phyloP scores from a whole-genome alignment of 2,797 vertebrate genomes.

The Spheniscus humboldti region DNA sequence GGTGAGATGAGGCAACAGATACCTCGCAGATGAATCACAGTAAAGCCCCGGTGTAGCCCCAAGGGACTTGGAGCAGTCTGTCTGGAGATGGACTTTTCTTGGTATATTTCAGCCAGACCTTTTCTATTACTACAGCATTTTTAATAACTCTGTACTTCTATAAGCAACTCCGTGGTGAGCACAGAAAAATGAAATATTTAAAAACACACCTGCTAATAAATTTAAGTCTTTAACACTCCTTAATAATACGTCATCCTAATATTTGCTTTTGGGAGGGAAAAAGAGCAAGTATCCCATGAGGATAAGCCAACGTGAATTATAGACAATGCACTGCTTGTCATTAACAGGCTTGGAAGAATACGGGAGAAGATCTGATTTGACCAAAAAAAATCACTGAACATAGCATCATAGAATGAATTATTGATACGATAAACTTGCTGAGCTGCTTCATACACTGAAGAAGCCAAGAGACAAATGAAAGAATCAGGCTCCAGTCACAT shows the following conservation, averaged over 20 bases:
- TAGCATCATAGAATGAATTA: background rate
- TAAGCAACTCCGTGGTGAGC: background rate
- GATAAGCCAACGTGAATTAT: background rate
- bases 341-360: background rate
- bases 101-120: background rate
- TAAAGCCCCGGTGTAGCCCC: background rate
- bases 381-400: background rate
- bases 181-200: background rate
- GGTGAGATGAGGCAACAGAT: background rate
- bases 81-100: background rate
- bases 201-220: background rate
- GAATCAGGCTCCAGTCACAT: background rate
- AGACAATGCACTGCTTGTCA: background rate
- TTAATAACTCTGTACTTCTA: background rate
- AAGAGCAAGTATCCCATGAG: background rate
- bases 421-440: background rate
- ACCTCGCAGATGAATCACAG: background rate
- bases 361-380: background rate
- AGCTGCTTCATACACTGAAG: background rate
- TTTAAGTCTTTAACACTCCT: background rate
- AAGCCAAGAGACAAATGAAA: background rate
- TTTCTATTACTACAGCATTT: background rate
- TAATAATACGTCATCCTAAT: background rate
- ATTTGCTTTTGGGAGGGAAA: background rate
- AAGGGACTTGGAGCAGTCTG: background rate